These are phyloP conservation scores for Oxystoma pomonae DNA, from an alignment of 2,888 invertebrate genomes.

Conservation along the genomic window DNA sequence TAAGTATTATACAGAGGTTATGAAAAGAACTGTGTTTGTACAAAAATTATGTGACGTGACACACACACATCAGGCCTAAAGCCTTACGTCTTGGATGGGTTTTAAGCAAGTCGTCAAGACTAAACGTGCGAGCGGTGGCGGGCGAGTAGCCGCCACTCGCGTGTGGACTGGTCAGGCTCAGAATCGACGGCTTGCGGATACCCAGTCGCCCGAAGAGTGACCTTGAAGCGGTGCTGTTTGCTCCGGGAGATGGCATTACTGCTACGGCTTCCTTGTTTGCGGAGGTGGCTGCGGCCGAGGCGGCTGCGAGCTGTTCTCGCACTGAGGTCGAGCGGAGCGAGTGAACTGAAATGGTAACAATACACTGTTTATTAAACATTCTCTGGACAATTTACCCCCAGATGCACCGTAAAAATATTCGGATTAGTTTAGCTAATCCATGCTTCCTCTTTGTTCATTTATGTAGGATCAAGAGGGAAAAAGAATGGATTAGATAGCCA, in stretches of 20 bases:
- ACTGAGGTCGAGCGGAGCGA: conserved; percentile 55
- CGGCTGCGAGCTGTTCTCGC: conserved; percentile 53
- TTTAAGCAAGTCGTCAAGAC: conserved; percentile 85
- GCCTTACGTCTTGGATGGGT: conserved; percentile 78
- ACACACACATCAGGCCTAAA: conserved; percentile 34
- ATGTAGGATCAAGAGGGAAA: no score
- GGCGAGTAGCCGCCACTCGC: conserved; percentile 45
- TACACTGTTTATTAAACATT: no score
- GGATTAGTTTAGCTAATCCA: no score
- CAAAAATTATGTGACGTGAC: neutral
- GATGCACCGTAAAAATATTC: no score
- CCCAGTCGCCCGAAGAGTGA: conserved; percentile 79
- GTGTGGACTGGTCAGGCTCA: conserved; percentile 71
- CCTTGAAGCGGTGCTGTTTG: conserved; percentile 56
- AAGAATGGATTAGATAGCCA: no score
- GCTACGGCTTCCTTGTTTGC: conserved; percentile 45
- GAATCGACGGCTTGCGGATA: conserved; percentile 83
- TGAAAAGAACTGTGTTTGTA: no score
- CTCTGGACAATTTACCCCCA: no score
- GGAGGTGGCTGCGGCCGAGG: conserved; percentile 46
- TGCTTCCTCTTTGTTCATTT: no score
- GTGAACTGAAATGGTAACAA: conserved; percentile 20
- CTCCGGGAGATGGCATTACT: conserved; percentile 45
- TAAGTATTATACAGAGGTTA: no score
- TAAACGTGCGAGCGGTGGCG: conserved; percentile 76